These are phyloP conservation scores for Chymomyza amoena DNA, from an alignment of 2,888 invertebrate species.

Conservation along the genomic window DNA sequence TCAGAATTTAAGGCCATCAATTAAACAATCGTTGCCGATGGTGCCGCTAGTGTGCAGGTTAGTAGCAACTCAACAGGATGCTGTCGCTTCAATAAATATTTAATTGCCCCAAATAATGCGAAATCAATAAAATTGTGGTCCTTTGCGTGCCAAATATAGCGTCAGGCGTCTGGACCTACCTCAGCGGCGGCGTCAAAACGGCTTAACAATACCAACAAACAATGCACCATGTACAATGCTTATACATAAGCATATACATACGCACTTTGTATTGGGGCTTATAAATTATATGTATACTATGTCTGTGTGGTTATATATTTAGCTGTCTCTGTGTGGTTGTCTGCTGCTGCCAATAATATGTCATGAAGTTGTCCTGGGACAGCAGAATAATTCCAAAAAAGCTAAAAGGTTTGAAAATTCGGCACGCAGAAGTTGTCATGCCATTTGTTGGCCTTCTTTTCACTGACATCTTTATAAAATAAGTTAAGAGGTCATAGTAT, in stretches of 20 bases:
- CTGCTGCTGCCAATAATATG: not conserved
- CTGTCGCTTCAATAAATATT: constrained; percentile 46
- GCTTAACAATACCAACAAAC: not conserved
- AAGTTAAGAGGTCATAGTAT: too few species aligned
- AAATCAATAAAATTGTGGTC: constrained; percentile 52
- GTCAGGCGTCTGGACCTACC: constrained; percentile 52
- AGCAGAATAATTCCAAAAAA: not conserved
- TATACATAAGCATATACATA: not conserved
- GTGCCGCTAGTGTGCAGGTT: constrained; percentile 87
- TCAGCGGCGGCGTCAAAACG: constrained; percentile 28
- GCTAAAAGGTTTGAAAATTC: not conserved
- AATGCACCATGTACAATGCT: not conserved
- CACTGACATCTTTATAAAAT: too few species aligned
- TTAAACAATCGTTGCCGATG: constrained; percentile 85
- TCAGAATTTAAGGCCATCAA: constrained; percentile 83
- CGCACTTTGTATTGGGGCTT: not conserved
- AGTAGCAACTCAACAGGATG: constrained; percentile 15
- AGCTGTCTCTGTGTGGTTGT: not conserved
- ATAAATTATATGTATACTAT: not conserved
- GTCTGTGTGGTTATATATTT: not conserved
- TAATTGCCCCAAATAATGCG: constrained; percentile 58
- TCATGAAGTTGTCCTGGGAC: not conserved
- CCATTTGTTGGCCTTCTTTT: too few species aligned
- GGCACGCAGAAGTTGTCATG: not conserved
- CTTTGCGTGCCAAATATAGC: constrained; percentile 62